A percentile compares a stretch with the other conserved stretches of the same genome.
These are phyloP conservation scores for Apamea anceps DNA, from an alignment of 2,888 invertebrate genomes.

Conservation along the genomic window DNA sequence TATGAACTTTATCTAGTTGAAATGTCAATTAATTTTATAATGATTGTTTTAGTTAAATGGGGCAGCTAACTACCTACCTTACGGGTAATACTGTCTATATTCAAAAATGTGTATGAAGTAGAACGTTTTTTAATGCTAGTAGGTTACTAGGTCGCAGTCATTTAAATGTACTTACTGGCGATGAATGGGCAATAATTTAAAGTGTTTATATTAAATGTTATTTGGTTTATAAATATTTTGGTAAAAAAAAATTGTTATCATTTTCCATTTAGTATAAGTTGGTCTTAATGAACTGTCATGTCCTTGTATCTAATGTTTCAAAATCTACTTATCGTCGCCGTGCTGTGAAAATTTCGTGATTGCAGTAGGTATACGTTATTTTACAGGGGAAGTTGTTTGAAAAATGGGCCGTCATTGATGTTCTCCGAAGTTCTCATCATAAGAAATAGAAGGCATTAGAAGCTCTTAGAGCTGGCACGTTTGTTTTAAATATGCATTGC, in stretches of 20 bases:
- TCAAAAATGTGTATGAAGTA: constrained; percentile 15
- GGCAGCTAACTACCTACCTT: constrained; percentile 16
- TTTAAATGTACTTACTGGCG: constrained; percentile 51
- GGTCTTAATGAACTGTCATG: neutral
- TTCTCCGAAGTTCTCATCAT: neutral
- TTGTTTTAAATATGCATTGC: too few relatives aligned
- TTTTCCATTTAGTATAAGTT: constrained; percentile 1
- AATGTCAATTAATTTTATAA: constrained; percentile 37
- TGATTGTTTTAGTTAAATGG: neutral
- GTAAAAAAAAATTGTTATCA: neutral
- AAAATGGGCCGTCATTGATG: neutral
- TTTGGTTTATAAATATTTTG: constrained; percentile 52
- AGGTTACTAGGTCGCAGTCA: constrained; percentile 39
- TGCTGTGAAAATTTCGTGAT: neutral
- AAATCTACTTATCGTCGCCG: neutral
- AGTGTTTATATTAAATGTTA: constrained; percentile 45
- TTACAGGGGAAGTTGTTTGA: neutral
- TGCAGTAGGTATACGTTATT: neutral
- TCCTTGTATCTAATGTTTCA: neutral
- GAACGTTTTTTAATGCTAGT: constrained; percentile 12
- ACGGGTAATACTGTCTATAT: constrained; percentile 6
- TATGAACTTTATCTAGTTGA: constrained; percentile 18
- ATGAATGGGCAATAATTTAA: constrained; percentile 47
- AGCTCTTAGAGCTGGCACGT: too few relatives aligned
- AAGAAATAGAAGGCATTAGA: neutral